Conservation (phyloP, 1,140 invertebrate genomes). For the Zaprionus inermis region DNA sequence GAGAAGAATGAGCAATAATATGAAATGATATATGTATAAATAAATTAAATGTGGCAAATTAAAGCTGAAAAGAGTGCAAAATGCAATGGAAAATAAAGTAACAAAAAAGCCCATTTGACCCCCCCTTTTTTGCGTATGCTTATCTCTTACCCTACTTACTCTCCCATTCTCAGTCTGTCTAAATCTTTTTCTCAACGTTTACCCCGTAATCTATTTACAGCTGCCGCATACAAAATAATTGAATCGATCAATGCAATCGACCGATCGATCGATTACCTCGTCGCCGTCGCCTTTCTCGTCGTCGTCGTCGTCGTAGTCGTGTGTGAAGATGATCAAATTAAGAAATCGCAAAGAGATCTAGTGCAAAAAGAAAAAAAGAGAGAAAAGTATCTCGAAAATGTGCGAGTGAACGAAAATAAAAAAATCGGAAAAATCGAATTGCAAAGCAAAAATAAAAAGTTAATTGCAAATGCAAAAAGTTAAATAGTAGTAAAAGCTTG, state of each 20-base stretch:
- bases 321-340: conserved; percentile 40
- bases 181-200: conserved; percentile 5
- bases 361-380: conserved; percentile 33
- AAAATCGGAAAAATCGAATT: conserved; percentile 19
- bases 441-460: conserved; percentile 4
- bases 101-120: not conserved
- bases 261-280: conserved; percentile 17
- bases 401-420: conserved; percentile 52
- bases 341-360: conserved; percentile 42
- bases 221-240: conserved; percentile 30
- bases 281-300: not conserved
- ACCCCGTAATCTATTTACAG: conserved; percentile 48
- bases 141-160: no score
- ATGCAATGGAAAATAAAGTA: not conserved
- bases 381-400: conserved; percentile 49
- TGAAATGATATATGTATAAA: not conserved
- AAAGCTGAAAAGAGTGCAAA: conserved; percentile 41
- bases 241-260: conserved; percentile 27
- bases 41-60: conserved; percentile 20
- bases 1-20: conserved; percentile 12
- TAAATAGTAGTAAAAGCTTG: not conserved
- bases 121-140: not conserved
- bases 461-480: not conserved
- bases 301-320: conserved; percentile 4
- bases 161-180: not conserved